Evolutionary conservation across 1,140 invertebrate genomes (phyloP), one percentile per base, ranked within the genome.

Genomic region (Pteromalus puparum): DNA sequence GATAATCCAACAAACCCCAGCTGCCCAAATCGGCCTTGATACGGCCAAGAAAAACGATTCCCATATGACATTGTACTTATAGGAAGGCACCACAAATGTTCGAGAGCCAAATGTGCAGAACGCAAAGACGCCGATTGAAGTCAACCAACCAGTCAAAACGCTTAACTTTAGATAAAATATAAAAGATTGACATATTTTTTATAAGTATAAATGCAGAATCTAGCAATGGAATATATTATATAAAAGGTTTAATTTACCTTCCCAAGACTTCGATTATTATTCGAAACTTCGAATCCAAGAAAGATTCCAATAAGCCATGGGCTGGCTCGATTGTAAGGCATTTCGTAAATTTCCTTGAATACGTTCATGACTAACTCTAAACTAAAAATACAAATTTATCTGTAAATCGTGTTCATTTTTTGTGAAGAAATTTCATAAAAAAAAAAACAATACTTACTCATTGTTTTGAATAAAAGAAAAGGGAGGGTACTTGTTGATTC

Each of bases 1-100:
- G 75, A 94, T 92, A 34, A 94, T 87, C 93, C 93, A 94, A 10
- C 90, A 90, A 21, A 94, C 87, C 70, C 89, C 91, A n/a, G 89
- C 48, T 9, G 90, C 89, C 92, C 93, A 94, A 24, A 90, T 53
- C 1, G 91, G 89, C 75, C 91, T 87, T 68, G 90, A 88, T 0
- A 92, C 81, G 26, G 89, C 86, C 48, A 90, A 89, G 85, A 93
- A 94, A 21, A 92, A 80, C 9, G 88, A 87, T 42, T 88, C 89
- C 73, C 86, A 84, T 0, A 84, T 67, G 96, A 88, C 74, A 93
- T 68, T 83, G 26, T 86, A 85, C 6, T 42, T 7, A n/a, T 85
- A 85, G 12, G 72, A 15, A 1, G 21, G n/a, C 6, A 28, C 48
- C 81, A 85, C 83, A 75, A 85, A 86, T 13, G 15, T 53, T 81